Base-by-base conservation (phyloP, 2,888 invertebrate genomes). In the Amiota minor region DNA sequence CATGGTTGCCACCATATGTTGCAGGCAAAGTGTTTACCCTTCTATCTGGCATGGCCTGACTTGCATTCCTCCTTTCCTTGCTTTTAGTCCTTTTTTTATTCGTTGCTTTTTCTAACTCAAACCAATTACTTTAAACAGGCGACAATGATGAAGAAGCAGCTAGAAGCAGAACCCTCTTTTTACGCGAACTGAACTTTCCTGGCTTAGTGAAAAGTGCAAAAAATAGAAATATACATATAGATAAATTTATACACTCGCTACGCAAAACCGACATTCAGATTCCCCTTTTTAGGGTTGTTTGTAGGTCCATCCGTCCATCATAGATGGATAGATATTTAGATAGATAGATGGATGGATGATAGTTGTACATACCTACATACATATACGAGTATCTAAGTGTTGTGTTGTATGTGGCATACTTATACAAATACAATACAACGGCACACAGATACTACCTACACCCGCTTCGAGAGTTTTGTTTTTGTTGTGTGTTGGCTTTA, bases 311-410 rank as follows among this genome's bases (percentile, higher is more conserved):
- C 23, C 11, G 69, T 47, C 45, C 49, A 49, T 45, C 62, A 72
- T 70, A 70, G 71, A 20, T 47, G 14, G 49, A 75, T 75, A 79
- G 75, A 78, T 75, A 80, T 78, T 78, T 77, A 77, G 55, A 23
- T 47, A 65, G 49, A 65, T 62, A 65, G 45, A n/a, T 35, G 35
- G 49, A 65, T 62, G 49, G 45, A n/a, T 35, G 35, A 35, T 35
- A 35, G 35, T 35, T 35, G 35, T 35, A 35, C 35, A 35, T 35
- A 35, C 35, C 2, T 35, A 35, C 35, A 35, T 35, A 6, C 35
- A 35, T 6, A 2, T 35, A 35, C 2, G 3, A 23, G 23, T 23
- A 10, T 35, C 12, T 65, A 16, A 9, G n/a, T 47, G 65, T 18
- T n/a, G n/a, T n/a, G n/a, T n/a, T n/a, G 9, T 16, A 10, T 59